A percentile compares a stretch with the other conserved stretches of the same genome.
Evolutionary conservation across 2,888 invertebrate species (phyloP).

Genomic region (Amphipoea lucens): DNA sequence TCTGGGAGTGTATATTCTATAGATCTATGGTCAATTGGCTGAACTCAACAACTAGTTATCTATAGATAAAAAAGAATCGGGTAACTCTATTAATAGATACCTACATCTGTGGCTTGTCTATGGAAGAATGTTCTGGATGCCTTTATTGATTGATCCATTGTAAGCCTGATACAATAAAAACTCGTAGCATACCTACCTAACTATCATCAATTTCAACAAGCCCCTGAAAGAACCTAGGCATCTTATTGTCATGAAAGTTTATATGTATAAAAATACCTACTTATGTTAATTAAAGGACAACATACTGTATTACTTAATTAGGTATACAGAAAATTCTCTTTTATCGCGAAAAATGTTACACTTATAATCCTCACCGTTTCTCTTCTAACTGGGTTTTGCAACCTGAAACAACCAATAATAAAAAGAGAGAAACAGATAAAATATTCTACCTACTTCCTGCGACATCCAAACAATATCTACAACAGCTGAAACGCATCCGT

Average conservation of each 20-base stretch:
- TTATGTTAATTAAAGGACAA: too few species aligned
- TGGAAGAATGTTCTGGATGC: constrained; percentile 2
- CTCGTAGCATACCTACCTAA: constrained; percentile 13
- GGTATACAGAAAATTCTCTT: neutral
- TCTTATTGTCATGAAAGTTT: neutral
- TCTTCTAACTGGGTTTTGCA: neutral
- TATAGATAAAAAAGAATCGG: constrained; percentile 1
- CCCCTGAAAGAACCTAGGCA: neutral
- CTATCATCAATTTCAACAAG: constrained; percentile 8
- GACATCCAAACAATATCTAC: neutral
- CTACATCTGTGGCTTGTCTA: too few species aligned
- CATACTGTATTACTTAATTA: too few species aligned
- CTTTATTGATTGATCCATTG: constrained; percentile 19
- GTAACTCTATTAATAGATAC: neutral
- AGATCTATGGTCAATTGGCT: neutral
- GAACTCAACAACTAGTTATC: neutral
- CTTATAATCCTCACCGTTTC: neutral
- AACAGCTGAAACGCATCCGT: constrained; percentile 55
- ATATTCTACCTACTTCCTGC: constrained; percentile 8
- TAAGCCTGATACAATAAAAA: constrained; percentile 30
- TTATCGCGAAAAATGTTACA: neutral
- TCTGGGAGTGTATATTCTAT: neutral
- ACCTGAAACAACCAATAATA: neutral
- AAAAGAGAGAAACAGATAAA: neutral
- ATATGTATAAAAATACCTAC: neutral